Evolutionary conservation across 2,888 invertebrate genomes (phyloP).

Genomic region (Magallana nippona): DNA sequence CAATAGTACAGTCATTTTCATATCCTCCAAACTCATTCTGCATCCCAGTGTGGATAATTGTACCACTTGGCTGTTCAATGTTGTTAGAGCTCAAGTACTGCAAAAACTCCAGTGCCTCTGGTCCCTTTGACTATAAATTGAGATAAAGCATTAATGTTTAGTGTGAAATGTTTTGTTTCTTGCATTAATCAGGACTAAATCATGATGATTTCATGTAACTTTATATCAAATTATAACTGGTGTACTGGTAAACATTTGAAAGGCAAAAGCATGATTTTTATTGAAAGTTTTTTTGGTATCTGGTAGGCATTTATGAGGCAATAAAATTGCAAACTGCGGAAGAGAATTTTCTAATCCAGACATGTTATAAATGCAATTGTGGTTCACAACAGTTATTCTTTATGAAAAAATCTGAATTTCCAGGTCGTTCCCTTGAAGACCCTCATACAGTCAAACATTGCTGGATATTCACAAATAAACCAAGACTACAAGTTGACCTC

Average conservation of each 20-base stretch:
- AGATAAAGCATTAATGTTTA: neutral
- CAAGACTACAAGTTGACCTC: neutral
- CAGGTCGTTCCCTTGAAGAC: too few species aligned
- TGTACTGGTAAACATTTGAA: too few species aligned
- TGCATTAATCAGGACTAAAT: neutral
- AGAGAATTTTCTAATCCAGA: too few species aligned
- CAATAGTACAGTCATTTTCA: constrained; percentile 98
- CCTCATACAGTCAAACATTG: neutral
- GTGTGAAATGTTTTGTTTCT: neutral
- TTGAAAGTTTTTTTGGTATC: too few species aligned
- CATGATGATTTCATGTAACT: too few species aligned
- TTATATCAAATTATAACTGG: too few species aligned
- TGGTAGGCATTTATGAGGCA: too few species aligned
- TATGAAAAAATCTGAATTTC: too few species aligned
- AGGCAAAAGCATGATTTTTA: too few species aligned
- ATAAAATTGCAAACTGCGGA: too few species aligned
- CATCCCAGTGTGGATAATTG: constrained; percentile 98
- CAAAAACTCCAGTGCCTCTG: constrained; percentile 92
- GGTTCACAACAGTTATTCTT: too few species aligned
- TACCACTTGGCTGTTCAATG: constrained; percentile 94
- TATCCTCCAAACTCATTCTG: constrained; percentile 96
- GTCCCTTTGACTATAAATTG: constrained; percentile 85
- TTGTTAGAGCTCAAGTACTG: constrained; percentile 97
- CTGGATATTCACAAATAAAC: neutral
- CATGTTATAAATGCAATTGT: too few species aligned